Conservation (phyloP, 30 jellyfish, hydroid and myxozoan genomes). For the Pelagia noctiluca region DNA sequence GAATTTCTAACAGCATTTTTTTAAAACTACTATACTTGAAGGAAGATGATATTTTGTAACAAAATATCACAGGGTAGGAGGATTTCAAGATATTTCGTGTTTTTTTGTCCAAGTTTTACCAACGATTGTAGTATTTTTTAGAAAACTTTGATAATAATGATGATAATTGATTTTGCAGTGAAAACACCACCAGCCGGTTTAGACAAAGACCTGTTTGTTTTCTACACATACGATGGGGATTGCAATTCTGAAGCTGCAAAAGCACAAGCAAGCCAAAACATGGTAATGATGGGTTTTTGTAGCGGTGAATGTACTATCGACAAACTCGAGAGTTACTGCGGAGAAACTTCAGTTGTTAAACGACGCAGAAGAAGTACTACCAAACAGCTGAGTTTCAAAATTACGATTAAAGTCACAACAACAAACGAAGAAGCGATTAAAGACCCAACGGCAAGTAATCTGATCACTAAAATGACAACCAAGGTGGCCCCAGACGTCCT, state of each 20-base stretch:
- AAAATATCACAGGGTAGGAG: too few species aligned
- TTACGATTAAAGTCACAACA: conserved; percentile 49
- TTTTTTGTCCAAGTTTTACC: too few species aligned
- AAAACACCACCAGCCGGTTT: conserved; percentile 77
- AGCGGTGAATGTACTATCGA: conserved; percentile 39
- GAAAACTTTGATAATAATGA: too few species aligned
- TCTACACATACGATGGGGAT: conserved; percentile 71
- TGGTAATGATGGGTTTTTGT: conserved; percentile 16
- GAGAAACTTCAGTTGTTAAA: conserved; percentile 62
- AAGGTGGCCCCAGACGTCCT: conserved; percentile 63
- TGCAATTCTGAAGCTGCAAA: conserved; percentile 77
- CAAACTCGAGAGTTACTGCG: conserved; percentile 66
- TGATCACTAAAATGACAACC: conserved; percentile 43
- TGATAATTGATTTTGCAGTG: conserved; percentile 21
- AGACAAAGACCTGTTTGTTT: conserved; percentile 20
- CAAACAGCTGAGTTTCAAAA: conserved; percentile 34
- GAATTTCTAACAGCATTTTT: too few species aligned
- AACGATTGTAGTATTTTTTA: too few species aligned
- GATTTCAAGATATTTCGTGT: too few species aligned
- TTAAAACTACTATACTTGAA: too few species aligned
- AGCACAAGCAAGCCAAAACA: conserved; percentile 22
- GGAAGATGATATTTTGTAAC: too few species aligned
- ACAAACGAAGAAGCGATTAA: conserved; percentile 60
- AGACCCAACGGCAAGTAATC: conserved; percentile 32
- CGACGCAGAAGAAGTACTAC: conserved; percentile 65